Evolutionary conservation across 2,797 vertebrate species (phyloP).

Genomic region (Octomys mimax): DNA sequence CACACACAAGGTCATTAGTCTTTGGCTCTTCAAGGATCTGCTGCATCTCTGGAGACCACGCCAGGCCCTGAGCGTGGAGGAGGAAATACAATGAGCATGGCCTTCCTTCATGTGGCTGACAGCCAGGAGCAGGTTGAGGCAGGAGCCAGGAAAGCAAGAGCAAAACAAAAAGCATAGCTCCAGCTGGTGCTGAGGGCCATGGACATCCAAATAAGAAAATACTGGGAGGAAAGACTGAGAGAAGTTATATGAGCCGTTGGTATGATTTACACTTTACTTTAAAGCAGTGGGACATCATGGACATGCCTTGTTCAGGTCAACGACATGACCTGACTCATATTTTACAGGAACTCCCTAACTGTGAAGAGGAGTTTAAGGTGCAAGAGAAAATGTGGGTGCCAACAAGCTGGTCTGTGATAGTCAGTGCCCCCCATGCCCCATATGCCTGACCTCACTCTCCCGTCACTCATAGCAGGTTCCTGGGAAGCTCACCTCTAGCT

Average conservation of each 20-base stretch:
- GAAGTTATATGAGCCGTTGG: too few species aligned
- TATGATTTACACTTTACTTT: neutral
- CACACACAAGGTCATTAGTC: neutral
- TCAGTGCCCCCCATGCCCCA: neutral
- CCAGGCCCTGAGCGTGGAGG: neutral
- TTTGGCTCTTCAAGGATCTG: neutral
- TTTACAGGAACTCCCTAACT: neutral
- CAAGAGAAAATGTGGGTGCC: neutral
- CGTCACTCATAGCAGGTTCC: neutral
- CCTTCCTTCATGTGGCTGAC: neutral
- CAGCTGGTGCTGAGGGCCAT: neutral
- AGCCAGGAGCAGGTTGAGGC: accelerated
- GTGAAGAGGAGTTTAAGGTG: neutral
- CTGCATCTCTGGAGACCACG: neutral
- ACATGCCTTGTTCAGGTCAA: neutral
- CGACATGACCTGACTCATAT: neutral
- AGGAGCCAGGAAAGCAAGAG: neutral
- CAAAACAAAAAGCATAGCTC: neutral
- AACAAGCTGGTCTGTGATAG: neutral
- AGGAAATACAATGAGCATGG: neutral
- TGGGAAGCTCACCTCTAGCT: too few species aligned
- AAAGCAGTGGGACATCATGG: neutral
- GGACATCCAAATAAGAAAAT: neutral
- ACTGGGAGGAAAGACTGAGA: neutral
- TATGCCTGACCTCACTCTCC: neutral